Base-by-base conservation (phyloP, 2,797 vertebrate genomes). In the Arremon brunneinucha region DNA sequence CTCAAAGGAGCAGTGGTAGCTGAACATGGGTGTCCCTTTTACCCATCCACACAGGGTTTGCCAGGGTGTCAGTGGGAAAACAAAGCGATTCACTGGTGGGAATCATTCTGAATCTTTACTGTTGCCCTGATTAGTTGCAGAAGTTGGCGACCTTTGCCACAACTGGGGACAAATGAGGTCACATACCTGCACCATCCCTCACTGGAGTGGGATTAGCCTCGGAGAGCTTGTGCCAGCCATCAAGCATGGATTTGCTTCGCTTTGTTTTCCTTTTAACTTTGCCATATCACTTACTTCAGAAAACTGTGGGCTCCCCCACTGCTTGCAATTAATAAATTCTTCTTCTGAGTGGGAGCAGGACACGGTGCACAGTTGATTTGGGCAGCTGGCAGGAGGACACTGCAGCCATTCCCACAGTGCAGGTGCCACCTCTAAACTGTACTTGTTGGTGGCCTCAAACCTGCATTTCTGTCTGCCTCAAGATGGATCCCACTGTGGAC, bases 141-240 rank as follows among this genome's bases (percentile, higher is more conserved):
- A 57, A 39, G 26, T 28, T 59, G 35, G 37, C 34, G 28, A 44
- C 34, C 15, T 55, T 72, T 79, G 55, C 11, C 2, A 3, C 3
- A 20, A 10, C 22, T 16, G 24, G n/a, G 19, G 16, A 9, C 57
- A 59, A 78, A 44, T 14, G 34, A 56, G 14, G 10, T 14, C n/a
- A 15, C 43, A 18, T 16, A 19, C 22, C 11, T 56, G 18, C 69
- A 34, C n/a, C 1, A 2, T 69, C 13, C 12, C 2, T 63, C 10
- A 9, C 18, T 53, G 50, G 28, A 13, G 13, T 43, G 72, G 26
- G 32, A 23, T 80, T 60, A 37, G 35, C 43, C 37, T 60, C 1
- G 0, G 35, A 55, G 49, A 56, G 15, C 11, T 69, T 20, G 8
- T 0, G 0, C 32, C 28, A 62, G 21, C 17, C 12, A 5, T 49